Evolutionary conservation across 30 jellyfish, hydroid and myxozoan genomes (phyloP).

Genomic region (Chrysaora quinquecirrha): DNA sequence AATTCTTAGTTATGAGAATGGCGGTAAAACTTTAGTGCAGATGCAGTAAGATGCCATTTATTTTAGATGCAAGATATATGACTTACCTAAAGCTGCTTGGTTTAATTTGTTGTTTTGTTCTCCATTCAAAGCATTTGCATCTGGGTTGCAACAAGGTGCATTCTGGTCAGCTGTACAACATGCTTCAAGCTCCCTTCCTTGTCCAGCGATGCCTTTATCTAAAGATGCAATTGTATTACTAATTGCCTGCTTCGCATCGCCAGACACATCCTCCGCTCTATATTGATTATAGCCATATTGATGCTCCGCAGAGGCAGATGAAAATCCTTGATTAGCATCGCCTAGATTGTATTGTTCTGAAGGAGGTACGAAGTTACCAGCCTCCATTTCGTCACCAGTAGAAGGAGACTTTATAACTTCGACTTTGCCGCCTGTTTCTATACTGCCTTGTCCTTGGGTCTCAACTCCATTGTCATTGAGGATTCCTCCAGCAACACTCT

Average conservation of each 20-base stretch:
- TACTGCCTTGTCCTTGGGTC: slow-evolving; percentile 68
- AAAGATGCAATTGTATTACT: slow-evolving; percentile 43
- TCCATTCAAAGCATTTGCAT: neutral
- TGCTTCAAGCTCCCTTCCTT: slow-evolving; percentile 46
- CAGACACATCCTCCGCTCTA: slow-evolving; percentile 56
- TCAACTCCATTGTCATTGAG: slow-evolving; percentile 20
- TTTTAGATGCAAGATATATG: no score
- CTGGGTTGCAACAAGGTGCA: slow-evolving; percentile 36
- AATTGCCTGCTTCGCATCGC: slow-evolving; percentile 64
- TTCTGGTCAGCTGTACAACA: slow-evolving; percentile 45
- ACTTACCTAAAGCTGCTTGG: no score
- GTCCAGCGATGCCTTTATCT: slow-evolving; percentile 23
- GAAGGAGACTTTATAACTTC: slow-evolving; percentile 46
- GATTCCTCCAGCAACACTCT: neutral
- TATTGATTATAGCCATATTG: slow-evolving; percentile 30
- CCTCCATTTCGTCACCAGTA: slow-evolving; percentile 23
- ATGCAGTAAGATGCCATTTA: no score
- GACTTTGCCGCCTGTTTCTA: slow-evolving; percentile 51
- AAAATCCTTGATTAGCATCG: slow-evolving; percentile 33
- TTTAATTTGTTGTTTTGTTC: neutral
- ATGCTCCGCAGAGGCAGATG: slow-evolving; percentile 37
- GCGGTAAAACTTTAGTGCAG: no score
- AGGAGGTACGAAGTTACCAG: slow-evolving; percentile 21
- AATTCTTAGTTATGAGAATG: no score
- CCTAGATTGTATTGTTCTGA: slow-evolving; percentile 28